phyloP scores from a whole-genome alignment of 2,888 invertebrate genomes.

The Chrysolina haemoptera region DNA sequence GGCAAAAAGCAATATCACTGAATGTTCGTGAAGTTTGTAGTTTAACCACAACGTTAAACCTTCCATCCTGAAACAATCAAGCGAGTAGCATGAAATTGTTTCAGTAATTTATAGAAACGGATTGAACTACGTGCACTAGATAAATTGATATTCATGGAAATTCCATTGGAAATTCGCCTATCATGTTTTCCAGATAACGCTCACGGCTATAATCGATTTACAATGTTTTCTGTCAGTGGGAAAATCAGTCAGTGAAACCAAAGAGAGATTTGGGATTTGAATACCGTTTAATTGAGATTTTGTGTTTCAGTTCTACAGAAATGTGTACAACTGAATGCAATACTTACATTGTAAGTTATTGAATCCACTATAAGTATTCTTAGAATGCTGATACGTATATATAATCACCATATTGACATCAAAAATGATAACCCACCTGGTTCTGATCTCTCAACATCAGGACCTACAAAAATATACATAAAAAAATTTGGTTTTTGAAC shows the following conservation, averaged over 20 bases:
- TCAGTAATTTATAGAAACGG: slow-evolving; percentile 6
- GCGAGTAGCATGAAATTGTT: slow-evolving; percentile 13
- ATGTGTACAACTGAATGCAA: no score
- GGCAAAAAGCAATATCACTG: background rate
- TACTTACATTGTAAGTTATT: no score
- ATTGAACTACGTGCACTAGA: background rate
- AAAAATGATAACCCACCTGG: no score
- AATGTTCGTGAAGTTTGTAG: slow-evolving; percentile 4
- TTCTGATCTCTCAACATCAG: no score
- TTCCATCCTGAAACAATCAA: slow-evolving; percentile 6
- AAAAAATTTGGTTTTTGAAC: no score
- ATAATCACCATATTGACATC: no score
- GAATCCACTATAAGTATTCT: no score
- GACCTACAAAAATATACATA: no score
- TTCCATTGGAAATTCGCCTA: slow-evolving; percentile 2
- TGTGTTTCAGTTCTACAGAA: background rate
- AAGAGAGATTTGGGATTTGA: background rate
- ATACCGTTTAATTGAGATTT: background rate
- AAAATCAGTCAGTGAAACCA: background rate
- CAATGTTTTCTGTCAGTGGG: background rate
- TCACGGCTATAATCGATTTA: background rate
- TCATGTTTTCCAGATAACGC: background rate
- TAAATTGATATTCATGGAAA: slow-evolving; percentile 2
- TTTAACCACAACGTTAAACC: background rate
- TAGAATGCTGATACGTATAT: no score